A percentile compares a stretch with the other conserved stretches of the same genome.
These are phyloP conservation scores for Phylloscopus trochilus DNA, from an alignment of 2,113 vertebrate species.

Conservation along the genomic window DNA sequence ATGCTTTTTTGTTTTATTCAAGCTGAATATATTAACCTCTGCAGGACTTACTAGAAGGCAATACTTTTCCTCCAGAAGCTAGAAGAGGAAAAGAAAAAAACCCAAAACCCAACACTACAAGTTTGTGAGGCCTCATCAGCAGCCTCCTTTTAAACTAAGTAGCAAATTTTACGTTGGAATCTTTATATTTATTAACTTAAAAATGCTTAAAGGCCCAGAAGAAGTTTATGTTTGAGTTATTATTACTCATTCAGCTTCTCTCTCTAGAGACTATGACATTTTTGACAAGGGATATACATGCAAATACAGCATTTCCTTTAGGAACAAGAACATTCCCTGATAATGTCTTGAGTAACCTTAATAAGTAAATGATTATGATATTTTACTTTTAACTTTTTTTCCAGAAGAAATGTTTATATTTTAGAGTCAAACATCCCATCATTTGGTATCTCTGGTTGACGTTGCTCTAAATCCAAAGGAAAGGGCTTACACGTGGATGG, in stretches of 20 bases:
- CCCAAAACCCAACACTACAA: not conserved
- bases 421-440: not conserved
- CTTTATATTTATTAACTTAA: not conserved
- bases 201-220: constrained; percentile 3
- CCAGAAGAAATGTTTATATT: constrained; percentile 11
- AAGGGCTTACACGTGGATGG: not conserved
- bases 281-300: not conserved
- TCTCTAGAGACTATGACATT: not conserved
- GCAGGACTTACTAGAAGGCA: not conserved
- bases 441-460: not conserved
- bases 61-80: not conserved
- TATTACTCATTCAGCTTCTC: not conserved
- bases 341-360: not conserved
- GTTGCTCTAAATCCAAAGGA: not conserved
- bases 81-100: not conserved
- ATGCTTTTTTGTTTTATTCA: constrained; percentile 26
- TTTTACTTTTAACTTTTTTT: not conserved
- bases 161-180: not conserved
- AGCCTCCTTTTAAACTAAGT: not conserved
- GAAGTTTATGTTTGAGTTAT: not conserved
- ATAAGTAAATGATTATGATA: not conserved
- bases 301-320: constrained; percentile 20
- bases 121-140: not conserved
- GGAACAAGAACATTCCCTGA: not conserved
- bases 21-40: constrained; percentile 50